Evolutionary conservation across 1,140 invertebrate species (phyloP), one percentile per base, ranked within the genome.

Genomic region (Drosophila lini): DNA sequence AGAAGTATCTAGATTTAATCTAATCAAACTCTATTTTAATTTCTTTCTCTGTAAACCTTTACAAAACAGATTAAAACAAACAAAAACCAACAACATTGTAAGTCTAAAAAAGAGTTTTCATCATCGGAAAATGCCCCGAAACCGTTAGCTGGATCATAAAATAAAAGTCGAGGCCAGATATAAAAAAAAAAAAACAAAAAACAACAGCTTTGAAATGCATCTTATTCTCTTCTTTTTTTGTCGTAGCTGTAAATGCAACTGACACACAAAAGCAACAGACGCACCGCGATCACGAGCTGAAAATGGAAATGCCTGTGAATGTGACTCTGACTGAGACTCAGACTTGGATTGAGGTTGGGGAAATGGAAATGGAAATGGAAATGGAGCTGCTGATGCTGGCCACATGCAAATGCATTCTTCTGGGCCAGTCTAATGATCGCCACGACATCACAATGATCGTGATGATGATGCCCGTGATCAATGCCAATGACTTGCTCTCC

Each of bases 241-340:
- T 62, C 61, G 44, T 83, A 80, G 82, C 81, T 71, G 79, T 86
- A 86, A 86, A 78, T 73, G 80, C 83, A 82, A 79, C 82, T 88
- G 82, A 81, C 82, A 86, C 82, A 86, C 80, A 85, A 77, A 78
- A 42, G 31, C 44, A 15, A 31, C 38, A 71, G 44, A 78, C 75
- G 65, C 74, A 71, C 58, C 44, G 32, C 57, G 74, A 47, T 61
- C 47, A 67, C 58, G 52, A 40, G 44, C 31, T 44, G 45, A 40
- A 40, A 60, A 40, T 48, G 68, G 44, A n/a, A 56, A 61, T 22
- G 45, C 28, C 28, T 45, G 31, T 45, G 56, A 19, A 41, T 67
- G 22, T 28, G 10, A 19, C 45, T 73, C 8, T n/a, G 10, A 19
- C 45, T 73, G n/a, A 16, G 58, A 32, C 47, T 45, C 55, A 31